These are phyloP conservation scores for Ariolimax columbianus DNA, from an alignment of 2,888 invertebrate species.

Conservation along the genomic window DNA sequence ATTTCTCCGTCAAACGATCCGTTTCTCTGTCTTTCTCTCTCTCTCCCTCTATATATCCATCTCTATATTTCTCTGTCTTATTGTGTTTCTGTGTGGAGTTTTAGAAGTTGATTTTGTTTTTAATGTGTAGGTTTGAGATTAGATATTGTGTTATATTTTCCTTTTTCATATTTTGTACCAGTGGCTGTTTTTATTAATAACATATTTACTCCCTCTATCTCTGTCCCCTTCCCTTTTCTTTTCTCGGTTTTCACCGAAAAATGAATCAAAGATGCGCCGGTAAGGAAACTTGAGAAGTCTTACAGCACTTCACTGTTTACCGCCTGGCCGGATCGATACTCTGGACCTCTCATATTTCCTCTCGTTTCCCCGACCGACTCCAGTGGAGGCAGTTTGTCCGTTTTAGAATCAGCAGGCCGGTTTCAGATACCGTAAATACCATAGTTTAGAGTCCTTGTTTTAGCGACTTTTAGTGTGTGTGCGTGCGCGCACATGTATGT, in stretches of 20 bases:
- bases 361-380: background rate
- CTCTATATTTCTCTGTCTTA: too few relatives aligned
- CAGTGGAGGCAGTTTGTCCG: background rate
- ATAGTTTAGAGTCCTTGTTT: background rate
- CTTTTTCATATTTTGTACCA: too few relatives aligned
- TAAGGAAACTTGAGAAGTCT: background rate
- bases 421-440: background rate
- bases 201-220: background rate
- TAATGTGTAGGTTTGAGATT: too few relatives aligned
- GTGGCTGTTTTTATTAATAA: too few relatives aligned
- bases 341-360: background rate
- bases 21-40: too few relatives aligned
- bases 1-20: too few relatives aligned
- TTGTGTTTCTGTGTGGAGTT: too few relatives aligned
- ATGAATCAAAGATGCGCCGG: background rate
- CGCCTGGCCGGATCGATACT: slow-evolving; percentile 11
- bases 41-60: too few relatives aligned
- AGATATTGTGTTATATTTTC: too few relatives aligned
- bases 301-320: slow-evolving; percentile 18
- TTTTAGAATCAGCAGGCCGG: background rate
- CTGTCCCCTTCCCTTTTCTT: background rate
- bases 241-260: background rate
- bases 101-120: too few relatives aligned
- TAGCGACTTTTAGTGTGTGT: too few relatives aligned
- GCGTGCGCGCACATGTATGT: too few relatives aligned